Evolutionary conservation across 2,888 invertebrate species (phyloP), one percentile per base, ranked within the genome.

Genomic region (Andrena hattorfiana): DNA sequence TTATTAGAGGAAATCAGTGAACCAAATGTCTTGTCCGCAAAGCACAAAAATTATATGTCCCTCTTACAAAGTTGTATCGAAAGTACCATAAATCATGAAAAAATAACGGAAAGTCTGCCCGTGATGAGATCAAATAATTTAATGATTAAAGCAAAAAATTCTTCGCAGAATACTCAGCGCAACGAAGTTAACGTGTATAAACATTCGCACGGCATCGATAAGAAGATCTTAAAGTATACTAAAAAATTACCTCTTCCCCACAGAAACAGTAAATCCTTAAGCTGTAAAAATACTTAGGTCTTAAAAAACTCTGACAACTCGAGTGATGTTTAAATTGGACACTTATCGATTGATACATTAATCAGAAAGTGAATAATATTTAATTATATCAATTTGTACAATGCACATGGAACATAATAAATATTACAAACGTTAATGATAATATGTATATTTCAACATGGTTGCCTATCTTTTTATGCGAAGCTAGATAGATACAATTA

Each of bases 121-220:
- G 73, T 2, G 13, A 70, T 77, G 16, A 71, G 75, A 54, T n/a
- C 32, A 5, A 60, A n/a, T 20, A 66, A 71, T 63, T 71, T 68
- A 54, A 64, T 70, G 49, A 54, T 32, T 5, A 70, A 72, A 69
- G 59, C 42, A 49, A 32, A 60, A 1, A 72, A 60, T 56, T 70
- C 42, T 26, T 60, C 35, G 56, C 64, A 77, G 23, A 54, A 26
- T 8, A 28, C n/a, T 0, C 10, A 54, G 7, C 48, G 49, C 49
- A 80, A 67, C 62, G 70, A 83, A 81, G 30, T 78, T 73, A 51
- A 81, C 30, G 60, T 68, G 66, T 28, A 70, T 63, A 85, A 72
- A 79, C 26, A 30, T 64, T 63, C 81, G 23, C 83, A 70, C 23
- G 63, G 82, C 13, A 83, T 87, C 67, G 92, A 92, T 71, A 78